Conservation (phyloP, 2,113 vertebrate genomes). For the Alouatta palliata region DNA sequence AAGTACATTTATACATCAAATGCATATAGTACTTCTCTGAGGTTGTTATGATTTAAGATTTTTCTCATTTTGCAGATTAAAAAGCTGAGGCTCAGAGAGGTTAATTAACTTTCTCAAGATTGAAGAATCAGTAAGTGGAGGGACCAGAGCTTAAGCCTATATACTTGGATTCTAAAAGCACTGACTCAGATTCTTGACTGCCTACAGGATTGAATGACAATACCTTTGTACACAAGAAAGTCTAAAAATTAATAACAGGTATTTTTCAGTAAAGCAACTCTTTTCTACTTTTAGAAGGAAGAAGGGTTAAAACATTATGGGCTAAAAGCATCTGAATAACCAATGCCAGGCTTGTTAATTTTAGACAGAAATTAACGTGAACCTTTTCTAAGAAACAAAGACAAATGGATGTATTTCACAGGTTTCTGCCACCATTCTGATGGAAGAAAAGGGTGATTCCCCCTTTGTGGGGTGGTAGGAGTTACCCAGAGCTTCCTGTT, state of each 20-base stretch:
- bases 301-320: neutral
- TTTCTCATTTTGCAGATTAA: neutral
- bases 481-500: conserved; percentile 44
- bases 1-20: neutral
- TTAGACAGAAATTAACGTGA: neutral
- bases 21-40: neutral
- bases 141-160: neutral
- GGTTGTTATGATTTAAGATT: neutral
- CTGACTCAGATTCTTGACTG: neutral
- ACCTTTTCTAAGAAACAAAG: neutral
- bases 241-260: neutral
- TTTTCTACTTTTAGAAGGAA: neutral
- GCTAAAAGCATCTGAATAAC: neutral
- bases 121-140: neutral
- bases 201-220: neutral
- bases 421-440: neutral
- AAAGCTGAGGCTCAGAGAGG: neutral
- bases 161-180: neutral
- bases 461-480: neutral
- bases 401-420: neutral
- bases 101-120: neutral
- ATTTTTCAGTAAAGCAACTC: neutral
- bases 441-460: neutral
- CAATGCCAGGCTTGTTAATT: neutral
- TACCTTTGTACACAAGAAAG: neutral